Percentiles rank a stretch among this genome's conserved stretches.
Conservation (phyloP, 2,113 vertebrate genomes). For the Hemibagrus wyckioides region DNA sequence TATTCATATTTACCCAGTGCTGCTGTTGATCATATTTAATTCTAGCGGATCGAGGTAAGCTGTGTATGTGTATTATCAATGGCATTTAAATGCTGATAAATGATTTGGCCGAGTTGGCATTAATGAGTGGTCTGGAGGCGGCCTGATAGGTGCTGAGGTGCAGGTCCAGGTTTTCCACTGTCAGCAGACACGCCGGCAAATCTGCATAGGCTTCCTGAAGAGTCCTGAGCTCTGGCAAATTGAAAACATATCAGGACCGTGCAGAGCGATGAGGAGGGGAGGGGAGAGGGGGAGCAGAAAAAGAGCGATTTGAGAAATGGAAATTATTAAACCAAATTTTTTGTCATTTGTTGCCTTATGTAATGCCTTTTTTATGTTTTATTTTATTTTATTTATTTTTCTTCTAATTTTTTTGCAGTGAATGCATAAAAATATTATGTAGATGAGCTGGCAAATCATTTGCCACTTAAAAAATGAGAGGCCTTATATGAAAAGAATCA, state of each 20-base stretch:
- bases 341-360: not conserved
- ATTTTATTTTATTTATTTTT: not conserved
- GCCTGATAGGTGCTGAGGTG: slow-evolving; percentile 52
- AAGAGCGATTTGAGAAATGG: not conserved
- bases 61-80: slow-evolving; percentile 63
- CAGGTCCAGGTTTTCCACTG: slow-evolving; percentile 49
- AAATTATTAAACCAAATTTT: slow-evolving; percentile 5
- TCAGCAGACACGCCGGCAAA: slow-evolving; percentile 54
- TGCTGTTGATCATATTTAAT: slow-evolving; percentile 71
- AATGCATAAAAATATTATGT: not conserved
- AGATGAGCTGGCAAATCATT: not conserved
- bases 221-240: slow-evolving; percentile 53
- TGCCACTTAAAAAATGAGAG: not conserved
- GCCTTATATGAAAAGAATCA: not conserved
- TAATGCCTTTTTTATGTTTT: not conserved
- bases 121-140: slow-evolving; percentile 35
- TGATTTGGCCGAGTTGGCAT: slow-evolving; percentile 62
- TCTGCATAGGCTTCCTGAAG: slow-evolving; percentile 55
- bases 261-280: slow-evolving; percentile 43
- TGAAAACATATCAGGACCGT: slow-evolving; percentile 59
- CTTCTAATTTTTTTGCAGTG: not conserved
- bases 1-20: slow-evolving; percentile 69
- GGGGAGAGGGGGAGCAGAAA: not conserved
- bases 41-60: slow-evolving; percentile 64
- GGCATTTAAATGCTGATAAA: slow-evolving; percentile 62